These are phyloP conservation scores for Cebus imitator DNA, from an alignment of 2,113 vertebrate genomes.

Conservation along the genomic window DNA sequence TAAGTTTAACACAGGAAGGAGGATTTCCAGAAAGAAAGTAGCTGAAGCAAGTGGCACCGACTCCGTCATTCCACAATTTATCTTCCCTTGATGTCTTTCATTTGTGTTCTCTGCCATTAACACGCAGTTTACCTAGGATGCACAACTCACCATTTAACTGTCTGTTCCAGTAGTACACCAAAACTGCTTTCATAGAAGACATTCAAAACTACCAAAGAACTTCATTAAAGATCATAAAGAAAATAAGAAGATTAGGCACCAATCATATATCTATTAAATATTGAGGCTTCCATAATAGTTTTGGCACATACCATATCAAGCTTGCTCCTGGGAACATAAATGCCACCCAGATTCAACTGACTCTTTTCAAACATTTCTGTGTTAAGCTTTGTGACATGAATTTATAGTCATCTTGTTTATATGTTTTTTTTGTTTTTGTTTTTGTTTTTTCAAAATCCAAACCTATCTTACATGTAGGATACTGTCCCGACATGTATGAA, in stretches of 20 bases:
- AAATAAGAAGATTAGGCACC: not conserved
- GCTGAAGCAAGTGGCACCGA: not conserved
- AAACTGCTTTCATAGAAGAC: not conserved
- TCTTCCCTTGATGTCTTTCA: conserved; percentile 23
- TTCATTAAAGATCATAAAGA: not conserved
- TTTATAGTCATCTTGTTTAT: not conserved
- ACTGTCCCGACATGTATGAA: too few relatives aligned
- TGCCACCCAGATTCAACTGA: not conserved
- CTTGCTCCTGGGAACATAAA: not conserved
- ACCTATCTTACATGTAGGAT: not conserved
- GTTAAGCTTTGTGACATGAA: not conserved
- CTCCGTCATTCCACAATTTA: not conserved
- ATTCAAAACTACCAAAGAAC: not conserved
- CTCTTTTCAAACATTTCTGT: not conserved
- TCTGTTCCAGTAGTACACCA: not conserved
- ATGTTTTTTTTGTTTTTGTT: not conserved
- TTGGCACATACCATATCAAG: not conserved
- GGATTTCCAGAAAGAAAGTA: conserved; percentile 21
- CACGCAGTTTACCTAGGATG: not conserved
- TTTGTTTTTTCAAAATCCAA: not conserved
- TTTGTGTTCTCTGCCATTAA: conserved; percentile 25
- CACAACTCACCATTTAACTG: not conserved
- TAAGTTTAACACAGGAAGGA: not conserved
- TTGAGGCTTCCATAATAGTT: not conserved
- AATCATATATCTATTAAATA: not conserved